Evolutionary conservation across 2,888 invertebrate genomes (phyloP), one percentile per base, ranked within the genome.

Genomic region (Phania funesta): DNA sequence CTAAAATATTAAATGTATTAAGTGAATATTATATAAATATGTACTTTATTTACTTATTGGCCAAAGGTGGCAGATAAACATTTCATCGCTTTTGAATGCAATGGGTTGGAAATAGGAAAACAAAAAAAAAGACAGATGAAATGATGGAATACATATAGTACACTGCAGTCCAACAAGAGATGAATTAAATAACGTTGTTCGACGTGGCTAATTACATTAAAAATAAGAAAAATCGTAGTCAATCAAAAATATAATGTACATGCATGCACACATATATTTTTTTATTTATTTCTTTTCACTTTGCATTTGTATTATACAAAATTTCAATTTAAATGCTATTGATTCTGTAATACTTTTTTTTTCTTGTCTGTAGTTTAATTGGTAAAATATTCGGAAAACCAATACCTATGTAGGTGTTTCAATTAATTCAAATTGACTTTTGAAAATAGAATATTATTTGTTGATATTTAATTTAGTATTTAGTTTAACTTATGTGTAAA

Each of bases 191-290:
- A n/a, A n/a, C n/a, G n/a, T n/a, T n/a, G 13, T 32, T 56, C 44
- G 68, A 54, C 54, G 54, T 54, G 26, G 41, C 52, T 68, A 41
- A 41, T 52, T 67, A 26, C 24, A 52, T 38, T 29, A 6, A 41
- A 54, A 24, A 22, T 16, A 20, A 1, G 18, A 32, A 48, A 35
- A 22, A 65, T 29, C 7, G 29, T 29, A 29, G 29, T 29, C 7
- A 6, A 29, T 29, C 29, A 29, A 4, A 29, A 29, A 29, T 29
- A 6, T 6, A 6, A 29, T 29, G 29, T 29, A 29, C 4, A 29
- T 29, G n/a, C 29, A 29, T 4, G 7, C 4, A 4, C 29, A 29
- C 29, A 29, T 29, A 29, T 29, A 4, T 4, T 29, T n/a, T n/a
- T n/a, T n/a, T n/a, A n/a, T n/a, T n/a, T n/a, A n/a, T n/a, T n/a